Evolutionary conservation across 2,113 vertebrate genomes (phyloP), one percentile per base, ranked within the genome.

Genomic region (Myiagra hebetior): DNA sequence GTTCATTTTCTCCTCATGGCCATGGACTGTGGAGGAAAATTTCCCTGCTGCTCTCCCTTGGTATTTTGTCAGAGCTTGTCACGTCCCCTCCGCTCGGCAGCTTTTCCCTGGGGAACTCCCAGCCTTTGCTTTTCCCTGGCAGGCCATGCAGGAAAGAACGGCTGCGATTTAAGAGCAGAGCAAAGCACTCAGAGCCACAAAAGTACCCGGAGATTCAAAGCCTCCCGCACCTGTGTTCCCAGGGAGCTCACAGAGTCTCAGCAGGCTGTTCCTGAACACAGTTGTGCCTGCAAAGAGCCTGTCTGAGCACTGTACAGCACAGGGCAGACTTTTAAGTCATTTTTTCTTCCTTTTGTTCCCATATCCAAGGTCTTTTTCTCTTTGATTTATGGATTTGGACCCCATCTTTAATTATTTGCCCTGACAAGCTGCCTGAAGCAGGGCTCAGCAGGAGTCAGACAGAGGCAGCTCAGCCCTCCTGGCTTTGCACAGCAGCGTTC

Each of bases 321-420:
- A 47, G 62, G 53, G 35, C 30, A 28, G 53, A 47, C 41, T 67
- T 76, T 70, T 1, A 62, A 80, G 56, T 65, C 41, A 6, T 44
- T 75, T 72, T 90, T 85, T 19, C 50, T 73, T 84, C 59, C 63
- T 94, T 90, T 91, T 86, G 23, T 80, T 59, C 30, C 76, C 16
- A 8, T 74, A 56, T 84, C 47, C 87, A 86, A 92, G 75, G 68
- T 74, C 76, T 53, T 77, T 67, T 55, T 73, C 49, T 11, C 92
- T 93, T 93, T 95, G 82, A 94, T 96, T 93, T 90, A 78, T 94
- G 92, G 68, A 70, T 85, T 91, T 80, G 47, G 67, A 90, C 82
- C 69, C 82, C 82, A 64, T 84, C 92, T 94, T 86, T 96, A 94
- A 93, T 96, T 86, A 64, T 56, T 55, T 84, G 33, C 82, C 68